These are phyloP conservation scores for mouse (Mus musculus) DNA, from an alignment of 2,113 vertebrate genomes.

Conservation along the genomic window DNA sequence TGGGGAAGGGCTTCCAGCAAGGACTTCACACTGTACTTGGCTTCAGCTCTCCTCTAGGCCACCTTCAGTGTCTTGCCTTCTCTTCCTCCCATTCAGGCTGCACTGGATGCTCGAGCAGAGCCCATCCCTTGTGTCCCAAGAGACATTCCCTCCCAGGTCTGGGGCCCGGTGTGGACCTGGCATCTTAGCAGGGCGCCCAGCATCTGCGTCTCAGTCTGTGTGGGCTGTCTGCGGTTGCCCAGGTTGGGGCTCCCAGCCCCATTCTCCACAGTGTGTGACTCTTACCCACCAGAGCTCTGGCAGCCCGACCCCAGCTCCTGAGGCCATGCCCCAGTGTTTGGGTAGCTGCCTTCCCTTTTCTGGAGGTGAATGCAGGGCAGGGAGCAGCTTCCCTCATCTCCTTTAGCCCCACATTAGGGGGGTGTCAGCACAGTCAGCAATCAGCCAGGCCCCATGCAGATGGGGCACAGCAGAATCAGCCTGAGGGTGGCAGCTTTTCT, in stretches of 20 bases:
- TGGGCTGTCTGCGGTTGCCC: rapidly evolving
- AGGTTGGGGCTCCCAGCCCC: neutral
- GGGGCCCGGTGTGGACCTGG: neutral
- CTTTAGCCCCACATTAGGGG: neutral
- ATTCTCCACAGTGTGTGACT: rapidly evolving
- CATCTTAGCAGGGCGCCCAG: neutral
- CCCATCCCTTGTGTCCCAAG: rapidly evolving
- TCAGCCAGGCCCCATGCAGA: neutral
- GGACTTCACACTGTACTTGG: rapidly evolving
- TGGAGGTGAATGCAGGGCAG: neutral
- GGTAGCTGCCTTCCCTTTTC: neutral
- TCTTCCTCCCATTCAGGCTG: neutral
- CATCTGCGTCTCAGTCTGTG: rapidly evolving
- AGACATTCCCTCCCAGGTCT: rapidly evolving
- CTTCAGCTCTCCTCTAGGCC: neutral
- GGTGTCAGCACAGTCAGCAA: neutral
- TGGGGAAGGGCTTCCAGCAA: too few species aligned
- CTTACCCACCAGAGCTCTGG: neutral
- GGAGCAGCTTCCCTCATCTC: neutral
- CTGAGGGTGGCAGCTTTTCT: rapidly evolving
- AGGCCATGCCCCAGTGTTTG: neutral
- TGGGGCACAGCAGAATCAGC: neutral
- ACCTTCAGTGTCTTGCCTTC: neutral
- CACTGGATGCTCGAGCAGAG: rapidly evolving
- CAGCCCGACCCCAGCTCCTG: neutral